These are phyloP conservation scores for Rhizomys pruinosus DNA, from an alignment of 2,113 vertebrate genomes.

Conservation along the genomic window DNA sequence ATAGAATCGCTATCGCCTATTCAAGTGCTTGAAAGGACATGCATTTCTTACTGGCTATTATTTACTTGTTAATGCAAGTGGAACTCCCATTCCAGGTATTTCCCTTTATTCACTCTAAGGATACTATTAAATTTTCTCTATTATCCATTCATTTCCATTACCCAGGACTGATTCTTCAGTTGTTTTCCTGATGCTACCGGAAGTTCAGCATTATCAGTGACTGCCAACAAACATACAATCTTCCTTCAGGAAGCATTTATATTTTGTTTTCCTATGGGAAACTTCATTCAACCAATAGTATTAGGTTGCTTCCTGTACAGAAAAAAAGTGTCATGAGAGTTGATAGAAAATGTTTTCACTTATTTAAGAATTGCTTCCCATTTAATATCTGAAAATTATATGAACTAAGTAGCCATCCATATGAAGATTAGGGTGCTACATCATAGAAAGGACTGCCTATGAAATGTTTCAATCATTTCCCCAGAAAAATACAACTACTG, in stretches of 20 bases:
- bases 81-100: not conserved
- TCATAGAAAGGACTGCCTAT: not conserved
- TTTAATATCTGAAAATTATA: not conserved
- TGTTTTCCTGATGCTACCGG: not conserved
- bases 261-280: slow-evolving; percentile 22
- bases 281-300: not conserved
- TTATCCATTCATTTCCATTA: not conserved
- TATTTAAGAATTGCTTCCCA: not conserved
- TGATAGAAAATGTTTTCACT: not conserved
- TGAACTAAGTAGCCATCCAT: not conserved
- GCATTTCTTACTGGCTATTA: not conserved
- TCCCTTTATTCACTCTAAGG: not conserved
- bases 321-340: not conserved
- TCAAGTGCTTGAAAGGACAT: not conserved
- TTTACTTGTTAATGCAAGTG: not conserved
- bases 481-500: too few relatives aligned
- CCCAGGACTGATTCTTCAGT: not conserved
- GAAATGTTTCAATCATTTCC: not conserved
- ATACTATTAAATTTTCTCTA: not conserved
- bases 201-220: not conserved
- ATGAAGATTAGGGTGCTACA: not conserved
- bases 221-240: not conserved
- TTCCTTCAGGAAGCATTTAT: not conserved
- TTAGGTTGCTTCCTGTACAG: not conserved
- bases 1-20: not conserved